Base-by-base conservation (phyloP, 2,888 invertebrate species). In the Adela reaumurella region DNA sequence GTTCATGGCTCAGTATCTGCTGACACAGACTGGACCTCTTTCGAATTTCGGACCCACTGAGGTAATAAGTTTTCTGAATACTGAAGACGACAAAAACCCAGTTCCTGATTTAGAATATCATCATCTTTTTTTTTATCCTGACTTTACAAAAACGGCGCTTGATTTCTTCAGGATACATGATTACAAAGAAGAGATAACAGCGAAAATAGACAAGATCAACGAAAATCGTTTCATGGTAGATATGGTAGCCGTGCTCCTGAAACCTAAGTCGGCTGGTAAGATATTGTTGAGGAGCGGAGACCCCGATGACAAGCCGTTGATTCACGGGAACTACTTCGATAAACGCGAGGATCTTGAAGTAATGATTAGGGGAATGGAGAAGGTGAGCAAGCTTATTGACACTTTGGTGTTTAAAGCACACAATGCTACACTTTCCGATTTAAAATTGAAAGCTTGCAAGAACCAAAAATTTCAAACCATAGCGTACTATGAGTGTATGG, bases 271-370 rank as follows among this genome's bases (percentile, higher is more conserved):
- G 1, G 67, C 68, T 16, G 79, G 81, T 45, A 50, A 50, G 24
- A 54, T 86, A 1, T 62, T 63, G 46, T 61, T 85, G 14, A 64
- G 65, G 51, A 70, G 70, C 2, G 60, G 56, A 2, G 64, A 83
- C 59, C 82, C 83, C 0, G 56, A 62, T 17, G 69, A 76, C 2
- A 67, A 70, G 24, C 84, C 84, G 0, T 54, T 68, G 17, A 77
- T 85, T 45, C 63, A 79, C 51, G 70, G 82, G 8, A 82, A 82
- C 54, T 84, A 83, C 58, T 62, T 85, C 35, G 59, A 63, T 1
- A 68, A 79, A 11, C 64, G 66, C 35, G 58, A 69, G 29, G 83
- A 83, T 53, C 52, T 70, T 1, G 53, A 62, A 24, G 62, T 59
- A 4, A 57, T 68, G 35, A 55, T 59, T 8, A 57, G 63, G 50